Conservation (phyloP, 1,140 invertebrate species). For the Sinonovacula constricta region DNA sequence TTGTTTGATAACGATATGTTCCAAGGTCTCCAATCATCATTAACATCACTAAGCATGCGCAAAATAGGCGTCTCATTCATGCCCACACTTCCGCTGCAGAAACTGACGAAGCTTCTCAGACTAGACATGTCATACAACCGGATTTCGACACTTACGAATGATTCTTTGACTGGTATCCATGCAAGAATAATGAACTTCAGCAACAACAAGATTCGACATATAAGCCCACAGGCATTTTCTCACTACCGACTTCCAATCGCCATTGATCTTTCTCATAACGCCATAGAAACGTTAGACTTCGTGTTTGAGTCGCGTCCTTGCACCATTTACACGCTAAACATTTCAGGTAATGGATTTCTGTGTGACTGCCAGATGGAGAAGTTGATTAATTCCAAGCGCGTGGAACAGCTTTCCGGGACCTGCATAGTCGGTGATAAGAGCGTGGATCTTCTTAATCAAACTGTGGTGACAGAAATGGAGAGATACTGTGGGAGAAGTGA, state of each 20-base stretch:
- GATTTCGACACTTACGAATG: slow-evolving; percentile 6
- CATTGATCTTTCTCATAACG: slow-evolving; percentile 32
- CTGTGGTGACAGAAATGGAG: slow-evolving; percentile 5
- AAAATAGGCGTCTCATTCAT: slow-evolving; percentile 11
- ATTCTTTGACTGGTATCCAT: slow-evolving; percentile 27
- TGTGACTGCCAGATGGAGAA: slow-evolving; percentile 47
- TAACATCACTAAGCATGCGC: slow-evolving; percentile 28
- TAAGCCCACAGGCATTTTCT: slow-evolving; percentile 30
- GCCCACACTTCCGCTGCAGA: slow-evolving; percentile 11
- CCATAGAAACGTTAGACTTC: slow-evolving; percentile 28
- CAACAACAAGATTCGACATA: slow-evolving; percentile 27
- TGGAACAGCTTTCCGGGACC: slow-evolving; percentile 2
- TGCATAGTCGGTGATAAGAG: slow-evolving; percentile 18
- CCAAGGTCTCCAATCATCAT: slow-evolving; percentile 3
- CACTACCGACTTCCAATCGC: slow-evolving; percentile 30
- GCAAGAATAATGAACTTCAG: slow-evolving; percentile 33
- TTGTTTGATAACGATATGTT: slow-evolving; percentile 28
- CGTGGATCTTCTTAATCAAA: slow-evolving; percentile 17
- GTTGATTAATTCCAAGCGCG: slow-evolving; percentile 20
- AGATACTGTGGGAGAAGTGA: slow-evolving; percentile 17
- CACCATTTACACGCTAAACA: slow-evolving; percentile 30
- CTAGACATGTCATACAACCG: slow-evolving; percentile 35
- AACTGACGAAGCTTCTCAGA: neutral
- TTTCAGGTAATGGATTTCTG: slow-evolving; percentile 40
- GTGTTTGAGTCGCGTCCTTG: slow-evolving; percentile 41